These are phyloP conservation scores for Rhabdophis nuchalis DNA, from an alignment of 2,797 vertebrate species.

Conservation along the genomic window DNA sequence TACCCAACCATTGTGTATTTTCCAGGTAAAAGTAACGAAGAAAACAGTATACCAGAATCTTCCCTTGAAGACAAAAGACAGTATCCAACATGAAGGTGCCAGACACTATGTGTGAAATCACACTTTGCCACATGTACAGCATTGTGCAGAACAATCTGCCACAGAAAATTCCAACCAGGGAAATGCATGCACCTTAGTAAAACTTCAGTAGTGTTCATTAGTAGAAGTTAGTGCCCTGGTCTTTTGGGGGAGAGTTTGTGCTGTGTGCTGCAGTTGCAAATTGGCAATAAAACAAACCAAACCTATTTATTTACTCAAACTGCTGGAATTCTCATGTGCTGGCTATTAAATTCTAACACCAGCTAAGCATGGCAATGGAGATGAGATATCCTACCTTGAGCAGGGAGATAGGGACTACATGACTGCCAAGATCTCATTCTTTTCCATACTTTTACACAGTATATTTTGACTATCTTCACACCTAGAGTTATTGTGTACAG, in stretches of 20 bases:
- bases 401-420: neutral
- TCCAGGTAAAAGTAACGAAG: constrained; percentile 70
- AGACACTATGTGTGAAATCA: constrained; percentile 37
- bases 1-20: constrained; percentile 63
- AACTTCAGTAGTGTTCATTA: neutral
- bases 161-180: constrained; percentile 58
- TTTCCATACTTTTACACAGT: neutral
- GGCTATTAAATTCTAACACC: neutral
- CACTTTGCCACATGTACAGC: constrained; percentile 30
- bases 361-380: neutral
- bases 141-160: constrained; percentile 42
- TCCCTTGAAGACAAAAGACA: constrained; percentile 49
- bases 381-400: neutral
- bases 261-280: neutral
- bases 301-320: neutral
- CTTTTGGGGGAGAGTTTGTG: neutral
- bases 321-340: neutral
- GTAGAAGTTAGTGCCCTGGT: neutral
- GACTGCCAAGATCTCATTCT: neutral
- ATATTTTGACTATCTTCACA: neutral
- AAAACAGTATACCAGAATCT: constrained; percentile 62
- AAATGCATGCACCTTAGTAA: constrained; percentile 47
- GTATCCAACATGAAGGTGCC: constrained; percentile 7
- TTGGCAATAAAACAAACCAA: neutral
- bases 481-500: too few relatives aligned